A percentile compares a stretch with the other conserved stretches of the same genome.
phyloP scores from a whole-genome alignment of 2,797 vertebrate genomes.

The Knipowitschia caucasica region DNA sequence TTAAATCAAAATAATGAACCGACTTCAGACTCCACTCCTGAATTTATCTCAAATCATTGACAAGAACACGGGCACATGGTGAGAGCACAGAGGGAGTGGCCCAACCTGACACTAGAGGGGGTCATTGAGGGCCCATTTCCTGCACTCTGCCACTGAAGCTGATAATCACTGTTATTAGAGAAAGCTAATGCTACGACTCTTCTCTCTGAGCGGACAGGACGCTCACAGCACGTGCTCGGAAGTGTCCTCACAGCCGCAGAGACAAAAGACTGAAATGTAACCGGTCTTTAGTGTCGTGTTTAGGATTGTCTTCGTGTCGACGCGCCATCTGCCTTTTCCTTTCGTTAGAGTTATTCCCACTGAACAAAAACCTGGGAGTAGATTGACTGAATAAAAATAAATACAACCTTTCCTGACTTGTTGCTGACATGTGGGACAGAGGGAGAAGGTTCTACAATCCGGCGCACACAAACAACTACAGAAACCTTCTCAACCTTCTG shows the following conservation, averaged over 20 bases:
- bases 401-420: no score
- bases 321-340: conserved; percentile 6
- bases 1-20: no score
- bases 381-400: no score
- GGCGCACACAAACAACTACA: no score
- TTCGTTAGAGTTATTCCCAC: conserved; percentile 11
- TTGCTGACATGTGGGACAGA: no score
- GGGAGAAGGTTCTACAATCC: no score
- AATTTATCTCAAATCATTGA: no score
- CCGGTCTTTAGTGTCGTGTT: not conserved
- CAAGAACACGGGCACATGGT: no score
- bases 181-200: conserved; percentile 49
- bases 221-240: conserved; percentile 11
- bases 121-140: conserved; percentile 12
- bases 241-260: not conserved
- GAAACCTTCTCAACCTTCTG: no score
- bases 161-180: conserved; percentile 50
- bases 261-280: not conserved
- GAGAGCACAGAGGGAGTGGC: not conserved
- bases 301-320: not conserved
- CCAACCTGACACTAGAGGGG: conserved; percentile 3
- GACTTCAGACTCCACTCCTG: no score
- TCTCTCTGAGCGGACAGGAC: conserved; percentile 17
- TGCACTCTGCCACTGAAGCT: not conserved
- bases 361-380: no score